These are phyloP conservation scores for Diorhabda carinulata DNA, from an alignment of 1,140 invertebrate species.

Conservation along the genomic window DNA sequence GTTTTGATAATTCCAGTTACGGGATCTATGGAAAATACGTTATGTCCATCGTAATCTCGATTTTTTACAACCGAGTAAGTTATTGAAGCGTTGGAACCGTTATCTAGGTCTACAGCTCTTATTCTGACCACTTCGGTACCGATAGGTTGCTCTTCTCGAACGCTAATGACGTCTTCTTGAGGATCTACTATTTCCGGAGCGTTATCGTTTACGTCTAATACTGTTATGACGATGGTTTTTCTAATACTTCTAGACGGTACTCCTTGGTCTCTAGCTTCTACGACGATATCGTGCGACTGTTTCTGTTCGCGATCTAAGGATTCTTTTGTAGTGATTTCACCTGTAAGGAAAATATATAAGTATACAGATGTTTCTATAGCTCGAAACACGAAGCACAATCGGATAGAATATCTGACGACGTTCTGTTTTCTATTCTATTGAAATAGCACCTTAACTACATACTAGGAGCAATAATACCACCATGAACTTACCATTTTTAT, in stretches of 20 bases:
- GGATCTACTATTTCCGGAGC: conserved; percentile 83
- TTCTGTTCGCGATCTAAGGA: conserved; percentile 79
- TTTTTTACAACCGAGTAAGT: conserved; percentile 82
- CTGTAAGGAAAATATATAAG: conserved; percentile 52
- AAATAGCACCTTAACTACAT: too few relatives aligned
- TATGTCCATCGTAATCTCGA: conserved; percentile 76
- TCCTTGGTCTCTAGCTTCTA: conserved; percentile 84
- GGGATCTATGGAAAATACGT: conserved; percentile 81
- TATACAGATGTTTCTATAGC: too few relatives aligned
- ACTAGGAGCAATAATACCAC: too few relatives aligned
- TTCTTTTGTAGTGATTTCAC: conserved; percentile 77
- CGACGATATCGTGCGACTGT: conserved; percentile 72
- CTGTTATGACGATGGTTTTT: conserved; percentile 68
- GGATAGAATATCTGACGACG: too few relatives aligned
- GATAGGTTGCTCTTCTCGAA: conserved; percentile 81
- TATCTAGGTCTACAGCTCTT: conserved; percentile 80
- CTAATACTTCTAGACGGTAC: conserved; percentile 67
- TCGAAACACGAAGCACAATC: too few relatives aligned
- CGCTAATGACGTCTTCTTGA: conserved; percentile 79
- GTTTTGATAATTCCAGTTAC: conserved; percentile 84
- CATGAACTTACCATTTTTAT: too few relatives aligned
- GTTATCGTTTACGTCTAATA: conserved; percentile 89
- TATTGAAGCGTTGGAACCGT: conserved; percentile 82
- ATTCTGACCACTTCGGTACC: conserved; percentile 77
- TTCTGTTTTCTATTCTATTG: too few relatives aligned